Percentiles rank a stretch among this genome's conserved stretches.
Evolutionary conservation across 1,140 invertebrate genomes (phyloP).

Genomic region (Chymomyza costata): DNA sequence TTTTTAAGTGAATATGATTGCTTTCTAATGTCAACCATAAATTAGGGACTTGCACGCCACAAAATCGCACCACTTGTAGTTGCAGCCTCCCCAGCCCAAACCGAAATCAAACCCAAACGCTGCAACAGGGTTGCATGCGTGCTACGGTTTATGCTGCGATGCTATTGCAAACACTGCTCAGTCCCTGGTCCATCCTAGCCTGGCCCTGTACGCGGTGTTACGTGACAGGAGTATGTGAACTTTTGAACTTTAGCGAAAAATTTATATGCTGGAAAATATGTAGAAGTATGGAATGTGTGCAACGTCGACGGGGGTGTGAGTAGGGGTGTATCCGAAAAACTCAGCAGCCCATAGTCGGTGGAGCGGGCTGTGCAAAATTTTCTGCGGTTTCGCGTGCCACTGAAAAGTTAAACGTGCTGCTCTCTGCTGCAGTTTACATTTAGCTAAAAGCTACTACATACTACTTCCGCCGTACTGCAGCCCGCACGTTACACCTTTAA

Average conservation of each 20-base stretch:
- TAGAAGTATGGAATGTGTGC: slow-evolving; percentile 46
- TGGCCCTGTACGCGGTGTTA: slow-evolving; percentile 43
- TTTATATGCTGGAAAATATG: slow-evolving; percentile 64
- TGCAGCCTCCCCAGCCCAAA: background rate
- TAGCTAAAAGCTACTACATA: slow-evolving; percentile 11
- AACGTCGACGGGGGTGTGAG: slow-evolving; percentile 11
- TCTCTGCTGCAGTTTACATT: slow-evolving; percentile 21
- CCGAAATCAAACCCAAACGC: slow-evolving; percentile 25
- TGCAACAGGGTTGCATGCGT: no score
- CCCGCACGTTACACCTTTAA: slow-evolving; percentile 18
- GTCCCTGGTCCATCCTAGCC: no score
- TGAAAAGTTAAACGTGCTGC: slow-evolving; percentile 58
- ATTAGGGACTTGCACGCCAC: slow-evolving; percentile 51
- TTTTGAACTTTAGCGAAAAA: slow-evolving; percentile 68
- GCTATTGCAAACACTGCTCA: no score
- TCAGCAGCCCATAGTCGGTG: slow-evolving; percentile 13
- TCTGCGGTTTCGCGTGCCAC: slow-evolving; percentile 67
- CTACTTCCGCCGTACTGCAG: slow-evolving; percentile 19
- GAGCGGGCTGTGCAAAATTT: slow-evolving; percentile 35
- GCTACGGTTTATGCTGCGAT: no score
- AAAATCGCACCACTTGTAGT: background rate
- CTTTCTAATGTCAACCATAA: slow-evolving; percentile 69
- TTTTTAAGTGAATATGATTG: slow-evolving; percentile 70
- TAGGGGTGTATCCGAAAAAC: slow-evolving; percentile 3
- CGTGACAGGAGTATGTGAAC: slow-evolving; percentile 70